A percentile compares a stretch with the other conserved stretches of the same genome.
phyloP scores from a whole-genome alignment of 2,113 vertebrate genomes.

The Chionomys nivalis region DNA sequence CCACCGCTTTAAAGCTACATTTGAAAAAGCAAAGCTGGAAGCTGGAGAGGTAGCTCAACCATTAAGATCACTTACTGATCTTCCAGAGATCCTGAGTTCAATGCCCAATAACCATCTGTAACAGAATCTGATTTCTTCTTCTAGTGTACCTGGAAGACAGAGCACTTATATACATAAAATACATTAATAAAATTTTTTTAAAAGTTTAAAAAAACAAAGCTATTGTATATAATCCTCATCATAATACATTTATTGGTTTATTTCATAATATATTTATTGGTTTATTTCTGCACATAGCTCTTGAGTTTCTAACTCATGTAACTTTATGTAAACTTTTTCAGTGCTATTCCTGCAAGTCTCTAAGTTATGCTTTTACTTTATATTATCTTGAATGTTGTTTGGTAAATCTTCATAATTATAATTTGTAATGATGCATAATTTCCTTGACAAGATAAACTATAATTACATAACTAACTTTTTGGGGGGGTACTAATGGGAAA shows the following conservation, averaged over 20 bases:
- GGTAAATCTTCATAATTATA: neutral
- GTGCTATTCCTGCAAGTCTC: neutral
- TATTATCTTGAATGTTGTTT: neutral
- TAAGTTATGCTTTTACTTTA: neutral
- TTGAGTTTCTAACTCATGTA: neutral
- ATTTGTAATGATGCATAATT: neutral
- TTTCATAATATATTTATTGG: slow-evolving; percentile 6
- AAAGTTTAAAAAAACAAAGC: neutral
- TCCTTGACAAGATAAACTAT: neutral
- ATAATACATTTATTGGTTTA: slow-evolving; percentile 7
- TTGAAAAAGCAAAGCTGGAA: neutral
- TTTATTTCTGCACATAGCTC: neutral
- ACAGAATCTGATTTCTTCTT: neutral
- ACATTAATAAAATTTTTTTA: neutral
- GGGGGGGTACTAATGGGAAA: neutral
- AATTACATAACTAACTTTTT: neutral
- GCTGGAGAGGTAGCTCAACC: neutral
- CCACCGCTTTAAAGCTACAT: neutral
- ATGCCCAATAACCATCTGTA: neutral
- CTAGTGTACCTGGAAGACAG: neutral
- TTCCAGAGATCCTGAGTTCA: neutral
- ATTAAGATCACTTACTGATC: neutral
- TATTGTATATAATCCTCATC: neutral
- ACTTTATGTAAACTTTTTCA: neutral
- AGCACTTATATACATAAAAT: neutral